These are phyloP conservation scores for Cirrhinus mrigala DNA, from an alignment of 2,797 vertebrate genomes.

Conservation along the genomic window DNA sequence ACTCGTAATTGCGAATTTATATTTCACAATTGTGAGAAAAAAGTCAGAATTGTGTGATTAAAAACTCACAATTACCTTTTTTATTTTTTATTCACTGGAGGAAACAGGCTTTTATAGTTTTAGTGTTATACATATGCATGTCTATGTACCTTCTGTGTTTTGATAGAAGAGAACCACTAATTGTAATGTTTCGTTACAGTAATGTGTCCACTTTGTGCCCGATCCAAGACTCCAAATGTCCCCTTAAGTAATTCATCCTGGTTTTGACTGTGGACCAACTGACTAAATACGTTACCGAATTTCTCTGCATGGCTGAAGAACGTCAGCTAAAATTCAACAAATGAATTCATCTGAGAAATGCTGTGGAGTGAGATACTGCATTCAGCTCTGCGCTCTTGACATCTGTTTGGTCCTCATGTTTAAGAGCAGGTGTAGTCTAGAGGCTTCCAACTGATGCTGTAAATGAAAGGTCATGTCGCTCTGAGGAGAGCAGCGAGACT, in stretches of 20 bases:
- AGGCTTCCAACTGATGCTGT: conserved; percentile 19
- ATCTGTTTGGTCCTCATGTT: conserved; percentile 40
- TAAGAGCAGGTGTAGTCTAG: conserved; percentile 34
- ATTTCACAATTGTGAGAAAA: no score
- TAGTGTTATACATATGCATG: neutral
- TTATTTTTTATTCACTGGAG: neutral
- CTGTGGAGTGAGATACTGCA: neutral
- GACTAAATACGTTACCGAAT: neutral
- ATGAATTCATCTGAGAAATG: neutral
- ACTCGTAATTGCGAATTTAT: no score
- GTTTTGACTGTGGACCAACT: neutral
- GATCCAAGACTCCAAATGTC: neutral
- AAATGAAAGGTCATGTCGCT: conserved; percentile 43
- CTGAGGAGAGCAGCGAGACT: conserved; percentile 34
- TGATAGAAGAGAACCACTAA: neutral
- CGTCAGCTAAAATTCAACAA: conserved; percentile 2
- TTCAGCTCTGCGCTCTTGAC: conserved; percentile 21
- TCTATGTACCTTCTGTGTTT: neutral
- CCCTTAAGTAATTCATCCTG: neutral
- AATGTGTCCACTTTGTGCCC: neutral
- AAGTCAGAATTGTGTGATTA: no score
- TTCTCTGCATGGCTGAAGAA: neutral
- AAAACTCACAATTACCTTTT: no score
- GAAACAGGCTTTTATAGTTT: neutral
- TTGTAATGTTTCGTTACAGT: neutral